These are phyloP conservation scores for Apotomis betuletana DNA, from an alignment of 2,888 invertebrate genomes.

Conservation along the genomic window DNA sequence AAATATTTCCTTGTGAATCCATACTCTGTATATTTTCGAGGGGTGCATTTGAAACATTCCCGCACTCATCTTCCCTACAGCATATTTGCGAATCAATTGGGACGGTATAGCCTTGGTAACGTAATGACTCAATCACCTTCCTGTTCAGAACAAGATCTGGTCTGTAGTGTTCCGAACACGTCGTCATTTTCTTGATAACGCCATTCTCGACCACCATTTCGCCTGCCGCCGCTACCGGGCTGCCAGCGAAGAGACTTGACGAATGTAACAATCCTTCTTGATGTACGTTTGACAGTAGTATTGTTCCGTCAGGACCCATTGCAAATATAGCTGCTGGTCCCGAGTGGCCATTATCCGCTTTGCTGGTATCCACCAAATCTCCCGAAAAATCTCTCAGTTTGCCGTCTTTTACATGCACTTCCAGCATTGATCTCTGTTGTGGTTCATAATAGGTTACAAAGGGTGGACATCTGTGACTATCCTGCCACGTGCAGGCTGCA, in stretches of 20 bases:
- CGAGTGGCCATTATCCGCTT: background rate
- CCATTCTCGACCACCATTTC: constrained; percentile 13
- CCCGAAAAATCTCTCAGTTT: background rate
- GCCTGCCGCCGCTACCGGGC: constrained; percentile 1
- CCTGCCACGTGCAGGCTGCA: background rate
- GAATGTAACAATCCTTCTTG: background rate
- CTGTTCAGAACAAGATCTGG: background rate
- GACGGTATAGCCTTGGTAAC: no score
- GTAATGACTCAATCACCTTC: background rate
- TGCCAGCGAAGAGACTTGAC: constrained; percentile 5
- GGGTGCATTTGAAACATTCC: no score
- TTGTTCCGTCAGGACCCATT: background rate
- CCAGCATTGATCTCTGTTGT: constrained; percentile 4
- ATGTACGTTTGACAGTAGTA: constrained; percentile 4
- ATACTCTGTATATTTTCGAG: no score
- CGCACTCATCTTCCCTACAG: no score
- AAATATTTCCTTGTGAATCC: no score
- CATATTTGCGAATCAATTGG: no score
- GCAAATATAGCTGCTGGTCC: constrained; percentile 6
- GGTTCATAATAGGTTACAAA: background rate
- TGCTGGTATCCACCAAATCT: background rate
- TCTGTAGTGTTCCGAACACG: constrained; percentile 13
- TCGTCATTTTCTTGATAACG: background rate
- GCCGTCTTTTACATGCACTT: background rate
- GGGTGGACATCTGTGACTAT: background rate